Conservation (phyloP, 1,140 invertebrate species). For the Galleria mellonella region DNA sequence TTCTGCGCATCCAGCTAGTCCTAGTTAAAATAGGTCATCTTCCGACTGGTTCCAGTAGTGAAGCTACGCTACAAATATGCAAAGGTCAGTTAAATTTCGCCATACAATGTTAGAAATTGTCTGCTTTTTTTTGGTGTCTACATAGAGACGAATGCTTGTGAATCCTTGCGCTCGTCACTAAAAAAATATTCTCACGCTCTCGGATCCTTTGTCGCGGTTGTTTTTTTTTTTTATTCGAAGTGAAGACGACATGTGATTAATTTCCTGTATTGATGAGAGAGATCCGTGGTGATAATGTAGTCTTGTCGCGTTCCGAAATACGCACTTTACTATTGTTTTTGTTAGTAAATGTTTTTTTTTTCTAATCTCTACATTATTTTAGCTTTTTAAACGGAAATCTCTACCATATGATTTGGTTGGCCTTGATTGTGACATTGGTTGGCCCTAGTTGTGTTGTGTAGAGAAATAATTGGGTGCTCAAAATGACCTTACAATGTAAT, state of each 20-base stretch:
- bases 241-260: constrained; percentile 32
- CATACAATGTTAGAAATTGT: constrained; percentile 36
- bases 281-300: not conserved
- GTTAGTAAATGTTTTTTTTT: not conserved
- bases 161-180: constrained; percentile 32
- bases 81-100: constrained; percentile 45
- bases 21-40: constrained; percentile 35
- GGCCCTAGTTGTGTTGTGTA: constrained; percentile 18
- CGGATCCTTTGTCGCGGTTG: constrained; percentile 39
- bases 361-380: not conserved
- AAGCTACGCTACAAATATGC: constrained; percentile 25
- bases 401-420: constrained; percentile 44
- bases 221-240: constrained; percentile 25
- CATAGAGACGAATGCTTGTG: constrained; percentile 42
- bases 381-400: not conserved
- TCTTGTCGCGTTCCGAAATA: not conserved
- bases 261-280: constrained; percentile 40
- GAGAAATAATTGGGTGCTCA: constrained; percentile 16
- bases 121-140: constrained; percentile 29
- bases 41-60: not conserved
- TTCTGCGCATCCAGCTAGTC: constrained; percentile 48
- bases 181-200: constrained; percentile 55
- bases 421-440: constrained; percentile 57
- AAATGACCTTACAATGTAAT: constrained; percentile 7
- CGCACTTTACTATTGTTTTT: not conserved